phyloP scores from a whole-genome alignment of 1,140 invertebrate species.

The Anoplolepis gracilipes region DNA sequence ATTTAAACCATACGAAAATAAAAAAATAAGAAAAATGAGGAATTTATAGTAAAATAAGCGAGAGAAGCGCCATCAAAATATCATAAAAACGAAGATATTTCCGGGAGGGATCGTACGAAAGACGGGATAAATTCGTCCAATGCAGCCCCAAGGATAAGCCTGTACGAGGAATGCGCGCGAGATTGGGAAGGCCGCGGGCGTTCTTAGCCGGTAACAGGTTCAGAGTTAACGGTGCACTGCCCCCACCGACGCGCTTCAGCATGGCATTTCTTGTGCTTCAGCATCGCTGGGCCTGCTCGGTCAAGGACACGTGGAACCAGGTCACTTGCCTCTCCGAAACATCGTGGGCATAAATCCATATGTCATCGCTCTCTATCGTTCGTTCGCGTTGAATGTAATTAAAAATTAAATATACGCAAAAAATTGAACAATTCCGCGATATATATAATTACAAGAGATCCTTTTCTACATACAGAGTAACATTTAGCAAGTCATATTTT shows the following conservation, averaged over 20 bases:
- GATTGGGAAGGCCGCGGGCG: constrained; percentile 66
- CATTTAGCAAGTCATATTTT: not conserved
- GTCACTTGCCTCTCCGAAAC: constrained; percentile 67
- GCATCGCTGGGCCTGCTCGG: constrained; percentile 67
- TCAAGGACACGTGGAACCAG: constrained; percentile 74
- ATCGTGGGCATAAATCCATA: not conserved
- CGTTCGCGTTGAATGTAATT: not conserved
- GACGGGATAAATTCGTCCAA: constrained; percentile 24
- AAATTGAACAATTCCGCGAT: not conserved
- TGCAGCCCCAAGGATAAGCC: constrained; percentile 38
- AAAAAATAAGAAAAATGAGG: not conserved
- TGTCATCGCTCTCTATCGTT: not conserved
- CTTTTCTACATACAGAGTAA: not conserved
- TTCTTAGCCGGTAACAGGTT: constrained; percentile 73
- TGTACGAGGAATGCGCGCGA: constrained; percentile 65
- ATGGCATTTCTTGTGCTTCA: constrained; percentile 62
- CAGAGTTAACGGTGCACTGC: constrained; percentile 75
- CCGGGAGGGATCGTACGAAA: no score
- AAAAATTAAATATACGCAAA: no score
- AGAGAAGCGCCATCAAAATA: not conserved
- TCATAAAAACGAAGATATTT: not conserved
- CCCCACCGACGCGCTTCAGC: constrained; percentile 57
- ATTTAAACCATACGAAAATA: not conserved
- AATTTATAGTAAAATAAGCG: not conserved
- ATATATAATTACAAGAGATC: not conserved